Percentiles rank a stretch among this genome's conserved stretches.
Conservation (phyloP, 2,888 invertebrate species). For the Lepidocyrtoides sp. region DNA sequence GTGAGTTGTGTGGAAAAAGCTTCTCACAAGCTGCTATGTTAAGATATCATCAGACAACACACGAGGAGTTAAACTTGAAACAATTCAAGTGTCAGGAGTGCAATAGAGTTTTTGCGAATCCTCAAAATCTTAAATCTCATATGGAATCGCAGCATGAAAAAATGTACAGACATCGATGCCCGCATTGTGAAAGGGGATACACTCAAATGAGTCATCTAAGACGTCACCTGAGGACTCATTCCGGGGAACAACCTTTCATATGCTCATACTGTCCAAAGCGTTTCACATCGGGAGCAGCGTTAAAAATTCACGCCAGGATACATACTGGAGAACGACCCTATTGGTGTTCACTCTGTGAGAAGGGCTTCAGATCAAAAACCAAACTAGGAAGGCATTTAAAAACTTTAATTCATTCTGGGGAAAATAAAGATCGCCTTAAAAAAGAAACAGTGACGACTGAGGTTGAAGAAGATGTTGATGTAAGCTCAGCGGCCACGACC, state of each 20-base stretch:
- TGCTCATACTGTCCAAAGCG: constrained; percentile 77
- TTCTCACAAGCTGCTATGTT: constrained; percentile 82
- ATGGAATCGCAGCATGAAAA: constrained; percentile 80
- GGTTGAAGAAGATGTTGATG: constrained; percentile 62
- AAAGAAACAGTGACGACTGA: constrained; percentile 67
- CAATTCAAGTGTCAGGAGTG: constrained; percentile 81
- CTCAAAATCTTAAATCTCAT: constrained; percentile 80
- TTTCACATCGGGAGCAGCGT: constrained; percentile 78
- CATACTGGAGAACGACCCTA: constrained; percentile 81
- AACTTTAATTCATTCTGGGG: constrained; percentile 74
- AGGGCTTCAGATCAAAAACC: constrained; percentile 76
- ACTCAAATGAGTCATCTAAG: constrained; percentile 80
- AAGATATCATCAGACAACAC: constrained; percentile 82
- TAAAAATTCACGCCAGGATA: constrained; percentile 77
- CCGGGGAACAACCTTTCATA: constrained; percentile 79
- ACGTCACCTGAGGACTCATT: constrained; percentile 78
- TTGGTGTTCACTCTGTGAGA: constrained; percentile 74
- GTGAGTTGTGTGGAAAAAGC: constrained; percentile 80
- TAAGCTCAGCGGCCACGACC: constrained; percentile 41
- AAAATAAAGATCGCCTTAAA: constrained; percentile 58
- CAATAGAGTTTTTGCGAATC: constrained; percentile 78
- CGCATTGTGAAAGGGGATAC: constrained; percentile 78
- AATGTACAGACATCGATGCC: constrained; percentile 80
- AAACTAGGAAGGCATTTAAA: constrained; percentile 79
- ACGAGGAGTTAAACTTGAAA: constrained; percentile 78